Percentiles rank a stretch among this genome's conserved stretches.
These are phyloP conservation scores for Poecilia picta DNA, from an alignment of 2,797 vertebrate species.

Conservation along the genomic window DNA sequence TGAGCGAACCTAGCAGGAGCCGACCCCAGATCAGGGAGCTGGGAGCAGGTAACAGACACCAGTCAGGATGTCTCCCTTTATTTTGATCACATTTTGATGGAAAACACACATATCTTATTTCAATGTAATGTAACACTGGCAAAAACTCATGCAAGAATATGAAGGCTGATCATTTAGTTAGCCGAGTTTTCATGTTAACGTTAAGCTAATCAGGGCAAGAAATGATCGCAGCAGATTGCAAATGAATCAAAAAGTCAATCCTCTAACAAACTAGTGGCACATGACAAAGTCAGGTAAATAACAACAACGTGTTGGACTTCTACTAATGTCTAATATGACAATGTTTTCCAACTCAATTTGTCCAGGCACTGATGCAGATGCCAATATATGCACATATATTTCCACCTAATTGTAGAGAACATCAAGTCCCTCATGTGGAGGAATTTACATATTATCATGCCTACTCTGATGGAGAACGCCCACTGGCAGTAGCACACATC, in stretches of 20 bases:
- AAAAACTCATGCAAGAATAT: not conserved
- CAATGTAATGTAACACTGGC: not conserved
- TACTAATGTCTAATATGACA: not conserved
- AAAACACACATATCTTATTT: not conserved
- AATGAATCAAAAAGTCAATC: not conserved
- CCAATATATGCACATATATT: constrained; percentile 29
- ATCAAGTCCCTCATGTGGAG: constrained; percentile 21
- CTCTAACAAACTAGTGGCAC: not conserved
- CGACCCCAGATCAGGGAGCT: constrained; percentile 27
- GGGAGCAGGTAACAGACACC: not conserved
- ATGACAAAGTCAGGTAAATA: not conserved
- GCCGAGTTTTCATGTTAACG: not conserved
- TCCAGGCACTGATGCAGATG: constrained; percentile 11
- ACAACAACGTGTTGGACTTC: too few species aligned
- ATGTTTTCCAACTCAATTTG: not conserved
- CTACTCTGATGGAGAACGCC: constrained; percentile 3
- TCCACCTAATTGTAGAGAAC: constrained; percentile 20
- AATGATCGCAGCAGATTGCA: not conserved
- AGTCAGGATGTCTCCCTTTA: not conserved
- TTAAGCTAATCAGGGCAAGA: not conserved
- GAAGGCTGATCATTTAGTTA: not conserved
- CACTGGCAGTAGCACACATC: constrained; percentile 11
- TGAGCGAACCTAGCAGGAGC: constrained; percentile 24
- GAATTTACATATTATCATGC: constrained; percentile 25
- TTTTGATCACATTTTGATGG: not conserved